These are phyloP conservation scores for Apotomis capreana DNA, from an alignment of 2,888 invertebrate genomes.

Conservation along the genomic window DNA sequence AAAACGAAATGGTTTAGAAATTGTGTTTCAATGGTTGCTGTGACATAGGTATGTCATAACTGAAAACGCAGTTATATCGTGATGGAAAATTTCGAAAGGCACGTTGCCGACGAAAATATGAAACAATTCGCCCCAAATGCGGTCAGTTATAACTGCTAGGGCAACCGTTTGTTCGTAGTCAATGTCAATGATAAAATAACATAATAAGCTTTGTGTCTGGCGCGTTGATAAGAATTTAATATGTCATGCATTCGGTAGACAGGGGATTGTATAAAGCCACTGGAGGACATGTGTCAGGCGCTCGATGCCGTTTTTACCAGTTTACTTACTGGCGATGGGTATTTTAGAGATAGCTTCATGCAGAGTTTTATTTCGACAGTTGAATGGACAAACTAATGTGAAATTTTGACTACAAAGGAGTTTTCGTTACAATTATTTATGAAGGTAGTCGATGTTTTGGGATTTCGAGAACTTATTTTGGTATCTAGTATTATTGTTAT, in stretches of 20 bases:
- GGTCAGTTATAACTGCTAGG: constrained; percentile 45
- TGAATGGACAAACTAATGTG: not conserved
- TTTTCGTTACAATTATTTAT: too few relatives aligned
- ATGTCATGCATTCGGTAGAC: constrained; percentile 55
- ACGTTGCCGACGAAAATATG: too few relatives aligned
- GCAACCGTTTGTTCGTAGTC: constrained; percentile 51
- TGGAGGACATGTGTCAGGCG: constrained; percentile 69
- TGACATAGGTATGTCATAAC: too few relatives aligned
- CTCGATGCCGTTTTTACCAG: constrained; percentile 59
- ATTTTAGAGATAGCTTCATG: constrained; percentile 46
- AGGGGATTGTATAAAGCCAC: constrained; percentile 63
- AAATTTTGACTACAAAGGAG: not conserved
- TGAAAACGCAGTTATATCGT: too few relatives aligned
- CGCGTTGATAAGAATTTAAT: constrained; percentile 52
- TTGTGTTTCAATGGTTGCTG: too few relatives aligned
- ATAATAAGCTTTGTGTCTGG: constrained; percentile 41
- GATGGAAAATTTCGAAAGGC: too few relatives aligned
- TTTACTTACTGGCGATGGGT: constrained; percentile 46
- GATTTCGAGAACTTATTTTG: too few relatives aligned
- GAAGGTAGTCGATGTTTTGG: too few relatives aligned
- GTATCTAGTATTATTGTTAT: too few relatives aligned
- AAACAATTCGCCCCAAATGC: constrained; percentile 35
- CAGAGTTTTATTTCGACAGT: constrained; percentile 2
- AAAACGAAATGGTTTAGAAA: too few relatives aligned
- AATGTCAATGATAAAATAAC: constrained; percentile 48